Conservation (phyloP, 2,797 vertebrate species). For the Chanos chanos region DNA sequence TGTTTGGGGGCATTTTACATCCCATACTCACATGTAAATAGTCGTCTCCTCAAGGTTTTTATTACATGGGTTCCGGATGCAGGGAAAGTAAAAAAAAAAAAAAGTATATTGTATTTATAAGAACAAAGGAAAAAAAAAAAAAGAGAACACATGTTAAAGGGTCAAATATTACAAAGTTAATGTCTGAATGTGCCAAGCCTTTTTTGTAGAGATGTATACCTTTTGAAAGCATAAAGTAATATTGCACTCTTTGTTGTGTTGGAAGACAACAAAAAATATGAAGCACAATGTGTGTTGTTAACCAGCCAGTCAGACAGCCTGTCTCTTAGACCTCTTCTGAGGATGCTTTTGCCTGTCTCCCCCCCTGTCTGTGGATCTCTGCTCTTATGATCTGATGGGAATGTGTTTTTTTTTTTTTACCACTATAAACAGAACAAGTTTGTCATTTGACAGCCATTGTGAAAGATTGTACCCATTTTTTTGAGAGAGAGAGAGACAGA, state of each 20-base stretch:
- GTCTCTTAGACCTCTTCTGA: slow-evolving; percentile 44
- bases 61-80: slow-evolving; percentile 69
- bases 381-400: slow-evolving; percentile 57
- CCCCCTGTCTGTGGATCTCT: slow-evolving; percentile 42
- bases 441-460: slow-evolving; percentile 53
- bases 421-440: slow-evolving; percentile 46
- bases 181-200: slow-evolving; percentile 80
- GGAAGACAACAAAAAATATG: slow-evolving; percentile 66
- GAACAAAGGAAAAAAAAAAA: slow-evolving; percentile 46
- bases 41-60: slow-evolving; percentile 71
- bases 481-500: slow-evolving; percentile 57
- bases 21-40: slow-evolving; percentile 72
- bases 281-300: slow-evolving; percentile 71
- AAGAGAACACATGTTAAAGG: slow-evolving; percentile 46
- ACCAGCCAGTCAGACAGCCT: slow-evolving; percentile 49
- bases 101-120: slow-evolving; percentile 82
- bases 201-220: slow-evolving; percentile 67
- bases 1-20: slow-evolving; percentile 49
- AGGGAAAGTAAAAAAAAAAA: slow-evolving; percentile 63
- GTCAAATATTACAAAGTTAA: slow-evolving; percentile 62
- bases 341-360: slow-evolving; percentile 28
- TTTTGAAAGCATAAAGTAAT: slow-evolving; percentile 66
- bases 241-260: slow-evolving; percentile 75
- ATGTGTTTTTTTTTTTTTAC: slow-evolving; percentile 56
- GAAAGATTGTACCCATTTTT: slow-evolving; percentile 60